phyloP scores from a whole-genome alignment of 2,888 invertebrate genomes.

The Cryptocephalus moraei region DNA sequence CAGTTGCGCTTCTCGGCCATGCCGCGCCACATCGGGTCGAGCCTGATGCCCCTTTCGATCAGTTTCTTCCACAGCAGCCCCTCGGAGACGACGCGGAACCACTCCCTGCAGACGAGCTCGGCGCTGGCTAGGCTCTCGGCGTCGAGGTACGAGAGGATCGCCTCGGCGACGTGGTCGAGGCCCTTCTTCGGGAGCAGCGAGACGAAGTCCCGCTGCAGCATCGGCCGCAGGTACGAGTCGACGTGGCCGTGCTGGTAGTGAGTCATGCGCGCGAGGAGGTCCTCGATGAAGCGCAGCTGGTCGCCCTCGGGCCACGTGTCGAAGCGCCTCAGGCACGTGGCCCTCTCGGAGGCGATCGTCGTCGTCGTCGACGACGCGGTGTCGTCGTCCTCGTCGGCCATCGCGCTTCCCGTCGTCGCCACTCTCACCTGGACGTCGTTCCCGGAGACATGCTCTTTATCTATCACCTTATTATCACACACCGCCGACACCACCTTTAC shows the following conservation, averaged over 20 bases:
- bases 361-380: no score
- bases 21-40: constrained; percentile 70
- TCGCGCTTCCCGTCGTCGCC: no score
- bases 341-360: constrained; percentile 46
- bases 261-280: constrained; percentile 87
- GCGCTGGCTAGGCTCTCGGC: no score
- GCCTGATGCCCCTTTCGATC: no score
- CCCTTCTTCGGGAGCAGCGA: constrained; percentile 95
- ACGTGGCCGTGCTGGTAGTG: constrained; percentile 37
- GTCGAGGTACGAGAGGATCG: constrained; percentile 80
- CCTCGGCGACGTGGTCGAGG: constrained; percentile 93
- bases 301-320: constrained; percentile 87
- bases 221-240: constrained; percentile 46
- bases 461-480: no score
- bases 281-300: constrained; percentile 90
- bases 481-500: no score
- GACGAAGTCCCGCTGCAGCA: constrained; percentile 97
- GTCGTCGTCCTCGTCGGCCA: no score
- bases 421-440: no score
- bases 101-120: no score
- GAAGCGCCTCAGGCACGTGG: constrained; percentile 73
- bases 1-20: constrained; percentile 86
- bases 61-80: no score
- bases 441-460: no score
- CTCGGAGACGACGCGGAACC: no score